Percentiles rank a stretch among this genome's conserved stretches.
These are phyloP conservation scores for Enchytraeus crypticus DNA, from an alignment of 2,888 invertebrate genomes.

Conservation along the genomic window DNA sequence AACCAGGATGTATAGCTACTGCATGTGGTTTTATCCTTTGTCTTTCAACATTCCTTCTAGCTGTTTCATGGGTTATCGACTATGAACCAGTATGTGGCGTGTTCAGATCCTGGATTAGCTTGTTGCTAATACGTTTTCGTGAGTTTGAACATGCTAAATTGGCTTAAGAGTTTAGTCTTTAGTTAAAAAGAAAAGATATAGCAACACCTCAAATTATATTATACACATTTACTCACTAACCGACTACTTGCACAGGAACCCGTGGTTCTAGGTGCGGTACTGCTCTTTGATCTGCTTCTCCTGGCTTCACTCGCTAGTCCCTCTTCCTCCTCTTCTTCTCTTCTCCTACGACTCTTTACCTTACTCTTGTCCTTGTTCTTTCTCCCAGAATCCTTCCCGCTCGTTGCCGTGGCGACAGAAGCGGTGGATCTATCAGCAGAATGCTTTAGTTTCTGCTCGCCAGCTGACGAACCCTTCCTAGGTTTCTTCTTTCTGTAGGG, in stretches of 20 bases:
- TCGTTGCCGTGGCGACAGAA: background rate
- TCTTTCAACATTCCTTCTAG: background rate
- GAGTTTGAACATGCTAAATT: no score
- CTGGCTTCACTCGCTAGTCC: background rate
- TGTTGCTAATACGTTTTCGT: no score
- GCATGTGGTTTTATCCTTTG: no score
- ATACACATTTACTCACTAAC: slow-evolving; percentile 33
- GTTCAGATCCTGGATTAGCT: no score
- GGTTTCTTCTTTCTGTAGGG: background rate
- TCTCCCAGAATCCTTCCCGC: background rate
- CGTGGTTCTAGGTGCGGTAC: slow-evolving; percentile 47
- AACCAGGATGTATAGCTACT: no score
- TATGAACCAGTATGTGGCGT: no score
- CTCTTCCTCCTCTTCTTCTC: slow-evolving; percentile 8
- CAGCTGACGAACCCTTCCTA: background rate
- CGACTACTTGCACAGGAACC: slow-evolving; percentile 61
- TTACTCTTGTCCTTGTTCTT: background rate
- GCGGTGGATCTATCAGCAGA: background rate
- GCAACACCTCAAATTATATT: no score
- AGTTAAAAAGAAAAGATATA: no score
- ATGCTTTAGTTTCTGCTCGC: background rate
- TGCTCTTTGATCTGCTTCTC: background rate
- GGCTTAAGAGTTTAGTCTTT: no score
- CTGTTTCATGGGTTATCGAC: no score
- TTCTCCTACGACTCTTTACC: slow-evolving; percentile 2